Evolutionary conservation across 2,888 invertebrate genomes (phyloP), one percentile per base, ranked within the genome.

Genomic region (Mimumesa dahlbomi): DNA sequence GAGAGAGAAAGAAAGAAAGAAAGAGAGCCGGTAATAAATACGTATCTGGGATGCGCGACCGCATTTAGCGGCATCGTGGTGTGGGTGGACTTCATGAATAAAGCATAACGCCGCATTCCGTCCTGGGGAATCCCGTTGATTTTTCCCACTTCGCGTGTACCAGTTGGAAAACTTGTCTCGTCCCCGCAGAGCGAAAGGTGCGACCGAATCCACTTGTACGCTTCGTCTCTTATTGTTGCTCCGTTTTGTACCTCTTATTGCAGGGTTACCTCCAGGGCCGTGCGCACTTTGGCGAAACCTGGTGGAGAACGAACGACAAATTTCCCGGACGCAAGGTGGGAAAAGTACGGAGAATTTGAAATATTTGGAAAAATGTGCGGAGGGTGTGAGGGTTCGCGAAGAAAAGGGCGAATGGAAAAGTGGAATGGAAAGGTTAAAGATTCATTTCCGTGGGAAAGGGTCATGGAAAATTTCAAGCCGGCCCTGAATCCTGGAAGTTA

Each of bases 31-130:
- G 71, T 66, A 77, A 79, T 82, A 76, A 72, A 75, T 74, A 79
- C 67, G 66, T 67, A 76, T 69, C 66, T 56, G 54, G 62, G 49
- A 66, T 73, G 73, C 71, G 73, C 70, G 71, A 73, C 64, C 68
- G 80, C 79, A 75, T 81, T 82, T 79, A 84, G 75, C 74, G 67
- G 62, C n/a, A n/a, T n/a, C n/a, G n/a, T n/a, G n/a, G n/a, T n/a
- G n/a, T n/a, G n/a, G n/a, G n/a, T n/a, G n/a, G n/a, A n/a, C 43
- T 75, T 82, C 77, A 82, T 84, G 82, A 84, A 84, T 82, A 84
- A 84, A 76, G 65, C 74, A 81, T 79, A 73, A 66, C 63, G 56
- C 48, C 57, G 68, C 73, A 61, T 73, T n/a, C n/a, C n/a, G 25
- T 66, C 69, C 68, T 11, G 38, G 63, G 65, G 69, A 52, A 56